A percentile compares a stretch with the other conserved stretches of the same genome.
These are phyloP conservation scores for Hyperoodon ampullatus DNA, from an alignment of 2,113 vertebrate genomes.

Conservation along the genomic window DNA sequence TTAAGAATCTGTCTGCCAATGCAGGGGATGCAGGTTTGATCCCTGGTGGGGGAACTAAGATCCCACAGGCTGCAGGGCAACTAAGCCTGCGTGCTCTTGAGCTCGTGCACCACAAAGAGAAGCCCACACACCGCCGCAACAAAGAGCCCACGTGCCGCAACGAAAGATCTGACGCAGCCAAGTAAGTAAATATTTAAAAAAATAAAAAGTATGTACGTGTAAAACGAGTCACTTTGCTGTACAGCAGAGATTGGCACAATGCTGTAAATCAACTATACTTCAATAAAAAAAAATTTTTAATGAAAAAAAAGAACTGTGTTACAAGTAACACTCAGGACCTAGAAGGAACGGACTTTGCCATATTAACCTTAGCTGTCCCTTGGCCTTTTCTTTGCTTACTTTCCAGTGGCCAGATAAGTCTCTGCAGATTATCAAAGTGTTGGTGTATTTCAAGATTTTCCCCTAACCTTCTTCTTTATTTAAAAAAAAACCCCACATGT, in stretches of 20 bases:
- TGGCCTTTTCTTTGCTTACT: background rate
- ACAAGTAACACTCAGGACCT: background rate
- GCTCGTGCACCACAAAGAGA: too few species aligned
- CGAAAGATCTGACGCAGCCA: too few species aligned
- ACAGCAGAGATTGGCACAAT: background rate
- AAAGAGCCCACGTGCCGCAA: too few species aligned
- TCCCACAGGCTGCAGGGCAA: too few species aligned
- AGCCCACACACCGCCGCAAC: too few species aligned
- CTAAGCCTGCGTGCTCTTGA: too few species aligned
- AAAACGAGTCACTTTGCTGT: background rate
- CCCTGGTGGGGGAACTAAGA: too few species aligned
- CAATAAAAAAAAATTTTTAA: background rate
- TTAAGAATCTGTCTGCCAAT: too few species aligned
- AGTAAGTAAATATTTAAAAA: too few species aligned
- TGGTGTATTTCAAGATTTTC: background rate
- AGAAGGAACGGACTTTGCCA: background rate
- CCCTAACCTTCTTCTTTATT: background rate
- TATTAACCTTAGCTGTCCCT: background rate
- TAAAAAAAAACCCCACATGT: background rate
- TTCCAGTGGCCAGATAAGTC: background rate
- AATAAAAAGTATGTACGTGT: background rate
- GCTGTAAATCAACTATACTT: background rate
- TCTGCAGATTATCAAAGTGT: background rate
- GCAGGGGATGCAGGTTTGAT: too few species aligned
- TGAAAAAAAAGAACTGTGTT: background rate